Evolutionary conservation across 2,797 vertebrate genomes (phyloP).

Genomic region (Glossophaga mutica): DNA sequence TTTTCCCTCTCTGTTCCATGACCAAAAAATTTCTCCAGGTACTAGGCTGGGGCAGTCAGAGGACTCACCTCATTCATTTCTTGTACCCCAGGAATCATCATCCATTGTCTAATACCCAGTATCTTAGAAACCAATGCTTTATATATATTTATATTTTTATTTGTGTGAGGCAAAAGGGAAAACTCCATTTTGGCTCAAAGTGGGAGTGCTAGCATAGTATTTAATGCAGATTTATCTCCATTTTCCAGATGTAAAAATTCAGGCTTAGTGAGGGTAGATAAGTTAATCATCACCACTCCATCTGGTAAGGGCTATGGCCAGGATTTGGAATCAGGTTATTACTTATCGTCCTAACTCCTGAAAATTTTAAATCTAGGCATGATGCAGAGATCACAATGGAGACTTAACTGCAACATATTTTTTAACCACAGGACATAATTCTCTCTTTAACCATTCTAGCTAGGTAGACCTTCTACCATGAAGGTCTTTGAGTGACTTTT

Average conservation of each 20-base stretch:
- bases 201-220: not conserved
- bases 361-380: not conserved
- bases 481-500: constrained; percentile 1
- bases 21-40: not conserved
- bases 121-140: not conserved
- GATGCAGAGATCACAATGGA: not conserved
- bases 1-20: not conserved
- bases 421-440: not conserved
- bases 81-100: not conserved
- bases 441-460: not conserved
- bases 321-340: not conserved
- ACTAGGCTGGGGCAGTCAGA: not conserved
- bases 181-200: not conserved
- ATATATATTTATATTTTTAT: not conserved
- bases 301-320: not conserved
- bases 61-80: not conserved
- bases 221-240: not conserved
- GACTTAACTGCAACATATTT: not conserved
- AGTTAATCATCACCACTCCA: not conserved
- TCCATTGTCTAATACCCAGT: not conserved
- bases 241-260: not conserved
- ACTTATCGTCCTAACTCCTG: not conserved
- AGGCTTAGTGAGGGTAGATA: not conserved
- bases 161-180: not conserved
- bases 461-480: too few relatives aligned